Percentiles rank a stretch among this genome's conserved stretches.
phyloP scores from a whole-genome alignment of 2,797 vertebrate genomes.

The Parotocinclus haroldoi region DNA sequence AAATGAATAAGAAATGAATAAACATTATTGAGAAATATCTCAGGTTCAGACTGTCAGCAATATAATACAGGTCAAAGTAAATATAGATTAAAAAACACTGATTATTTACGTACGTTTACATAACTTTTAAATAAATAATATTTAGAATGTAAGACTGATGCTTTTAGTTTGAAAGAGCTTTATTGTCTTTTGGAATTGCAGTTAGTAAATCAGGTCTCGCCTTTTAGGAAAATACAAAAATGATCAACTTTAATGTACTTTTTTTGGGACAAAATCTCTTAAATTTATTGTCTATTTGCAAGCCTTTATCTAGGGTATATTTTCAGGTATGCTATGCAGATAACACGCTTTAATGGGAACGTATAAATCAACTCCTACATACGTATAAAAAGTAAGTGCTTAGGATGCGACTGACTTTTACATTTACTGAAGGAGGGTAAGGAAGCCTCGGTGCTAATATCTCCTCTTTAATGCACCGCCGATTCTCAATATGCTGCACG shows the following conservation, averaged over 20 bases:
- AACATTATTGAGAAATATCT: too few species aligned
- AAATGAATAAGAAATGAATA: too few species aligned
- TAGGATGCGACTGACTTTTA: not conserved
- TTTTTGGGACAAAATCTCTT: slow-evolving; percentile 44
- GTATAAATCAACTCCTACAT: slow-evolving; percentile 1
- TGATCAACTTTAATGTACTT: slow-evolving; percentile 46
- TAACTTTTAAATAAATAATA: too few species aligned
- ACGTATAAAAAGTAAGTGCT: not conserved
- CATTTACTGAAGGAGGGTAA: not conserved
- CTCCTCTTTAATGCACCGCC: slow-evolving; percentile 60
- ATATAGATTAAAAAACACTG: too few species aligned
- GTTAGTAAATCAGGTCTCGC: slow-evolving; percentile 31
- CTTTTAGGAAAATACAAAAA: slow-evolving; percentile 48
- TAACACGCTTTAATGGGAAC: slow-evolving; percentile 67
- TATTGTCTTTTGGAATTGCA: not conserved
- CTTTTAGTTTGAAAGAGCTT: too few species aligned
- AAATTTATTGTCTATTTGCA: slow-evolving; percentile 55
- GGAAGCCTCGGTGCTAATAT: slow-evolving; percentile 2
- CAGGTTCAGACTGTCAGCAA: too few species aligned
- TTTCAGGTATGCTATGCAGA: slow-evolving; percentile 59
- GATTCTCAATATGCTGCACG: slow-evolving; percentile 31
- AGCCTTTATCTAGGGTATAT: slow-evolving; percentile 65
- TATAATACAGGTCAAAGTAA: too few species aligned
- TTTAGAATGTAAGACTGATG: too few species aligned
- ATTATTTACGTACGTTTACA: too few species aligned